Evolutionary conservation across 2,113 vertebrate species (phyloP), one percentile per base, ranked within the genome.

Genomic region (Scatophagus argus): DNA sequence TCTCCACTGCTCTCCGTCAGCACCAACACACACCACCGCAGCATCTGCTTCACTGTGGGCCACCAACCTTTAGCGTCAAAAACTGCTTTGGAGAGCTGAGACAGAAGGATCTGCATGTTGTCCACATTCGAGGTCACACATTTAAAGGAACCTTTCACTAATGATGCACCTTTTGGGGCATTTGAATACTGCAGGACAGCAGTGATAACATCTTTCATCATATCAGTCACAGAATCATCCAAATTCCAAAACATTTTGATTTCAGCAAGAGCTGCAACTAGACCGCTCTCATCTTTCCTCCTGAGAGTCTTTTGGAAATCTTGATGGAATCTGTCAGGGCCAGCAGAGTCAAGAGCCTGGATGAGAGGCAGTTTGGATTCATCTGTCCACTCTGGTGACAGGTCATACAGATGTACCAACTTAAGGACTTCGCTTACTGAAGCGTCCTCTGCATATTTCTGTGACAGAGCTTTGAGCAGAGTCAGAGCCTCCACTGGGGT

Each of bases 21-120:
- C 21, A 79, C 17, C 29, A 79, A 21, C 2, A 7, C 79, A 69
- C 79, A 63, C 71, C 71, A 81, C 13, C 36, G 47, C 49, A 81
- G 9, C 79, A 81, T 81, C n/a, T 62, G 64, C 19, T 29, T 74
- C 34, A 61, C 56, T 38, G 79, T 74, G 19, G 79, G 79, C 70
- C 64, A 62, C 70, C 63, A 74, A 39, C 79, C 71, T 69, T 69
- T 81, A 2, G 49, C 39, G 38, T 74, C 38, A 68, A 55, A 81
- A 46, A 81, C 79, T 62, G 71, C 63, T 68, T 38, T 74, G 71
- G 71, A 81, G 31, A 81, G 46, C 23, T 68, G 63, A 69, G 19
- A 74, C 23, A 81, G 49, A 31, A 12, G 47, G 8, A 19, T 67
- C 47, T 81, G 63, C 4, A 56, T 11, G 2, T 38, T 4, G 0